Percentiles rank a stretch among this genome's conserved stretches.
Evolutionary conservation across 2,888 invertebrate genomes (phyloP).

Genomic region (Leptinotarsa rubiginosa): DNA sequence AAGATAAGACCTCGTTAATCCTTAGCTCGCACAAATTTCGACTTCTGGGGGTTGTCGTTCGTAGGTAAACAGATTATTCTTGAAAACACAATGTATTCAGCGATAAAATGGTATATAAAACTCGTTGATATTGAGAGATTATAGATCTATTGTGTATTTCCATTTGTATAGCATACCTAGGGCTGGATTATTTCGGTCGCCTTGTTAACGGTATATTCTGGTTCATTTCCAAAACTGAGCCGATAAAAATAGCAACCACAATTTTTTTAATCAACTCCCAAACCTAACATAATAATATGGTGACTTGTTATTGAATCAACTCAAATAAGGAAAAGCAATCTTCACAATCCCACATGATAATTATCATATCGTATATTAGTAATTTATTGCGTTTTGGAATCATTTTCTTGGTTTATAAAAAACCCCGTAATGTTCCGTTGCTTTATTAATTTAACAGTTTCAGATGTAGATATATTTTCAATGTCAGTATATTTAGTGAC

Average conservation of each 20-base stretch:
- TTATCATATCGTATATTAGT: constrained; percentile 4
- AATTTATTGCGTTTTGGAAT: constrained; percentile 8
- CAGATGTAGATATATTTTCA: no score
- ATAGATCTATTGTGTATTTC: not conserved
- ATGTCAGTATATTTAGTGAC: no score
- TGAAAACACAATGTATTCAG: no score
- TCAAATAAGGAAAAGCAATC: constrained; percentile 18
- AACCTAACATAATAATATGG: not conserved
- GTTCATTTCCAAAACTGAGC: constrained; percentile 1
- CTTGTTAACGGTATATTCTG: not conserved
- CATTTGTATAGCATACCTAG: not conserved
- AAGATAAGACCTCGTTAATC: no score
- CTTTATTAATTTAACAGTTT: constrained; percentile 38
- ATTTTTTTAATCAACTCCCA: constrained; percentile 1
- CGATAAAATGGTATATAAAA: no score
- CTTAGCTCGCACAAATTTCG: no score
- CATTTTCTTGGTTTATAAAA: not conserved
- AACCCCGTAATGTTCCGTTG: not conserved
- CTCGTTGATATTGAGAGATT: no score
- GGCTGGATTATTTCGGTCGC: not conserved
- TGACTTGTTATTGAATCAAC: constrained; percentile 5
- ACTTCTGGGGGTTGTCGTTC: no score
- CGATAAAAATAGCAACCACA: constrained; percentile 1
- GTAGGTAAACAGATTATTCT: no score
- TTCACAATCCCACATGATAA: constrained; percentile 1